Evolutionary conservation across 2,888 invertebrate genomes (phyloP).

Genomic region (Tipula vernalis): DNA sequence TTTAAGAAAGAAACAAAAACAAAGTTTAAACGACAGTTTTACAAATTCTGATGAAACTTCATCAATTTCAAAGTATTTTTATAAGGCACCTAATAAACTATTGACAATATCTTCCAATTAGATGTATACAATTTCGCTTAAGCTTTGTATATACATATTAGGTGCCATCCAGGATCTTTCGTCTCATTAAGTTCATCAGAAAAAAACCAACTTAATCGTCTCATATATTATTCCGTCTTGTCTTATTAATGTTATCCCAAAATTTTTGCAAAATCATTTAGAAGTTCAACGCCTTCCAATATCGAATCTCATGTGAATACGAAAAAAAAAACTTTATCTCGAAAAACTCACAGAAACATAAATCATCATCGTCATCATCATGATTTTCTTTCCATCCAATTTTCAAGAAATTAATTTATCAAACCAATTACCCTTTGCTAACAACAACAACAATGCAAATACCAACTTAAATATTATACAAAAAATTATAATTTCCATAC

Average conservation of each 20-base stretch:
- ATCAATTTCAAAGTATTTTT: too few species aligned
- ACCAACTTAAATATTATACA: background rate
- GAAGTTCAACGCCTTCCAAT: background rate
- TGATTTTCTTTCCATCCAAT: background rate
- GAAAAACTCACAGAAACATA: background rate
- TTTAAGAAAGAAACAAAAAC: too few species aligned
- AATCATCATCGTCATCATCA: constrained; percentile 4
- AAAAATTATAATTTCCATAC: background rate
- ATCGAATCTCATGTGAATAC: background rate
- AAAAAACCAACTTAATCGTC: background rate
- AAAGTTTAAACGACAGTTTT: too few species aligned
- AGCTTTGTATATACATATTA: background rate
- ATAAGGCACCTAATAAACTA: too few species aligned
- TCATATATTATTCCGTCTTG: background rate
- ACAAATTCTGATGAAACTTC: too few species aligned
- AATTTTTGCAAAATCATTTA: background rate
- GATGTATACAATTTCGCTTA: too few species aligned
- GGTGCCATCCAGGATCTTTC: background rate
- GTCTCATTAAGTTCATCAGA: background rate
- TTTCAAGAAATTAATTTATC: background rate
- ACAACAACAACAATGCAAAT: background rate
- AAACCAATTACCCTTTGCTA: constrained; percentile 4
- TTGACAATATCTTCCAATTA: too few species aligned
- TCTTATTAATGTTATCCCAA: background rate
- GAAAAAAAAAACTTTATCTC: background rate